These are phyloP conservation scores for Chondrosia reniformis DNA, from an alignment of 37 sponge, comb jelly and placozoan species.

Conservation along the genomic window DNA sequence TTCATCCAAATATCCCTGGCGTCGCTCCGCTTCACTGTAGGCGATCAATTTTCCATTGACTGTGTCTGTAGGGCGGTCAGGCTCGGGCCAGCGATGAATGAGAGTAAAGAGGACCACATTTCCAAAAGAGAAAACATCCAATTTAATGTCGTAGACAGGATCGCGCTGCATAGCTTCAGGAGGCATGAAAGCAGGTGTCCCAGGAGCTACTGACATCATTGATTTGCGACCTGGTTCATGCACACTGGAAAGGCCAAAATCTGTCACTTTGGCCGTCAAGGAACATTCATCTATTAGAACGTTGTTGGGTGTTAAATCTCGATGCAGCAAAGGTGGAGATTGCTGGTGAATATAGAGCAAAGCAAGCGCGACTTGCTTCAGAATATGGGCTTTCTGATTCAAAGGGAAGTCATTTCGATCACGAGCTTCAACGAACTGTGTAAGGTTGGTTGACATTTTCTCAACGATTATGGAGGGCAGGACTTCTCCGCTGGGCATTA, in stretches of 20 bases:
- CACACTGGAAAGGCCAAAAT: not conserved
- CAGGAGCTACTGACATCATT: not conserved
- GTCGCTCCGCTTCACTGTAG: not conserved
- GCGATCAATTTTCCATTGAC: not conserved
- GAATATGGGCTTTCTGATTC: not conserved
- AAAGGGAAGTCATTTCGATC: conserved; percentile 5
- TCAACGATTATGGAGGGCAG: conserved; percentile 1
- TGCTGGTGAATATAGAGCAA: conserved; percentile 11
- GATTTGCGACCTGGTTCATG: not conserved
- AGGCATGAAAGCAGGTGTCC: conserved; percentile 19
- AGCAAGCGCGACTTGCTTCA: conserved; percentile 6
- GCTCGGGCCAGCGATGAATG: not conserved
- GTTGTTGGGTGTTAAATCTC: conserved; percentile 10
- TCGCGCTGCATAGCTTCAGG: not conserved
- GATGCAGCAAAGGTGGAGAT: not conserved
- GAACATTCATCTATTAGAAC: not conserved
- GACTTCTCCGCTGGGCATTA: no score
- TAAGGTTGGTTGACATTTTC: conserved; percentile 15
- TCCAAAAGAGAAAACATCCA: conserved; percentile 4
- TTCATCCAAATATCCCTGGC: not conserved
- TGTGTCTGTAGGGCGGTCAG: not conserved
- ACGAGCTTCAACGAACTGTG: not conserved
- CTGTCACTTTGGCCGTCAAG: not conserved
- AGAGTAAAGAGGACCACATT: conserved; percentile 7
- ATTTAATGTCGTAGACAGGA: not conserved